Evolutionary conservation across 2,113 vertebrate species (phyloP), one percentile per base, ranked within the genome.

Genomic region (Centropus bengalensis): DNA sequence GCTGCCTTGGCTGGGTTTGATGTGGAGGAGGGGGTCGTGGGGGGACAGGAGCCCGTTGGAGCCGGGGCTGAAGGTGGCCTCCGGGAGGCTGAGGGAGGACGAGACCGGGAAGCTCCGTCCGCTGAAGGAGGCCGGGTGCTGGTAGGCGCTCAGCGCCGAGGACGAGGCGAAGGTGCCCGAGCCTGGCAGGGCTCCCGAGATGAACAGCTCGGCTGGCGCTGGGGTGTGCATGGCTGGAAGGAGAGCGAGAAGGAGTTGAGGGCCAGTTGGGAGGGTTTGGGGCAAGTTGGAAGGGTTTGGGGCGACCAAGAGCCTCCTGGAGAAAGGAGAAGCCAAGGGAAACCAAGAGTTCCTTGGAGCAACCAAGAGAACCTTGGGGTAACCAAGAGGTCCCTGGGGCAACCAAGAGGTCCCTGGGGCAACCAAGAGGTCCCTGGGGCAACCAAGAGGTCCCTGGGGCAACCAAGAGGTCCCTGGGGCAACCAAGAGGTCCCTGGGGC

Each of bases 151-250:
- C 44, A 99, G 98, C 32, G 99, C 98, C 19, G 99, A 99, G 12
- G 99, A 99, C 9, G 99, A 99, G 5, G 99, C 98, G 88, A 99
- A 99, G 12, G 99, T 99, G 52, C 99, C 99, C 70, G 99, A 99
- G 84, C 98, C 99, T 9, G 99, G 99, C 42, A 99, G 97, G 20
- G 99, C 98, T 5, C 99, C 99, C 26, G 99, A 99, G 96, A 99
- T 99, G 98, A 99, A 99, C 12, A 99, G 98, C 52, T 99, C 99
- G 90, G 99, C 98, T 23, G 99, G 99, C 63, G 98, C 99, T 52
- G 99, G 98, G 21, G 99, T 99, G 97, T 99, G 99, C 99, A 99
- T 99, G 92, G 99, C 99, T 99, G 96, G 74, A 44, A 44, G 12
- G 17, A 44, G 17, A 36, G 36, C 8, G 9, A 36, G 17, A 17